Percentiles rank a stretch among this genome's conserved stretches.
Conservation (phyloP, 2,113 vertebrate species). For the Rhabdomys dilectus region DNA sequence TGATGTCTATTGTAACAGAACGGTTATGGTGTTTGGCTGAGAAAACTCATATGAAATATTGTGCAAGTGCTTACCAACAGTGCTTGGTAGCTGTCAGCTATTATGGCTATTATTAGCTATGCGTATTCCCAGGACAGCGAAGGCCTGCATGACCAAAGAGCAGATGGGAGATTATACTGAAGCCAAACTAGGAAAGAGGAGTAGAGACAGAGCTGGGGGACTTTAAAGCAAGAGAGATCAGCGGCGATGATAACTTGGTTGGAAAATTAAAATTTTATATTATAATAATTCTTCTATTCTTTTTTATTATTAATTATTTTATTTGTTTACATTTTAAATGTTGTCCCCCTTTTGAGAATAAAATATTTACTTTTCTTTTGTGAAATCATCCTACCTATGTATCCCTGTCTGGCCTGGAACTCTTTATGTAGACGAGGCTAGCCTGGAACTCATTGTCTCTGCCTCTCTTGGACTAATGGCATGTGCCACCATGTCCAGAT, state of each 20-base stretch:
- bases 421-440: neutral
- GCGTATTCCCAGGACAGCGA: neutral
- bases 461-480: neutral
- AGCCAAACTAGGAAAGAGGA: neutral
- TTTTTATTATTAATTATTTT: too few species aligned
- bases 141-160: neutral
- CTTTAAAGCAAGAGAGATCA: neutral
- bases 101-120: neutral
- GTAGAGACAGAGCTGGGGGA: neutral
- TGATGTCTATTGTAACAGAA: neutral
- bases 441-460: neutral
- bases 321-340: neutral
- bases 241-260: neutral
- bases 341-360: neutral
- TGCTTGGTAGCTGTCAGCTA: neutral
- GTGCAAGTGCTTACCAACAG: neutral
- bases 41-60: neutral
- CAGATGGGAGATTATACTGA: neutral
- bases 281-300: neutral
- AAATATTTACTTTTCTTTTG: neutral
- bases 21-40: neutral
- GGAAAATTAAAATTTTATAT: neutral
- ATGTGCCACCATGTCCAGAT: neutral
- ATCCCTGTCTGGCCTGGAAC: neutral
- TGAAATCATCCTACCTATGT: neutral